Percentiles rank a stretch among this genome's conserved stretches.
phyloP scores from a whole-genome alignment of 2,888 invertebrate genomes.

The Sylvicola cinctus region DNA sequence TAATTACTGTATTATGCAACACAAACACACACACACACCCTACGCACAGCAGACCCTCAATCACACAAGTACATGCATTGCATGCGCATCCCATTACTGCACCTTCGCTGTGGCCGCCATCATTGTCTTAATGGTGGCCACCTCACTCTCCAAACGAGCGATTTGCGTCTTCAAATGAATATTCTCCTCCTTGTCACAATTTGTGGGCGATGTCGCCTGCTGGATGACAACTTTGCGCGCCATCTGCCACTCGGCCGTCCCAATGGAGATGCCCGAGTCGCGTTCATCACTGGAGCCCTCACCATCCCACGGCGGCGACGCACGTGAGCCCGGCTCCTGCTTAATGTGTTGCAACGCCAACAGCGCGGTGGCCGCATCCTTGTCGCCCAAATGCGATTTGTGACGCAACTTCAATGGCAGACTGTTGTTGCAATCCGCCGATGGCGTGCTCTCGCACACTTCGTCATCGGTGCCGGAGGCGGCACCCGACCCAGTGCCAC shows the following conservation, averaged over 20 bases:
- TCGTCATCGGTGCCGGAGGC: conserved; percentile 28
- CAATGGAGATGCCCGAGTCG: conserved; percentile 69
- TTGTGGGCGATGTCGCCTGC: conserved; percentile 7
- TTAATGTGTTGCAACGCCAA: conserved; percentile 71
- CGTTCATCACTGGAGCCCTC: conserved; percentile 81
- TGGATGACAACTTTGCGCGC: conserved; percentile 15
- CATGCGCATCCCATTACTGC: too few relatives aligned
- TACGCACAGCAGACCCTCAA: too few relatives aligned
- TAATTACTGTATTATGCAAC: too few relatives aligned
- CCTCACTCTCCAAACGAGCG: conserved; percentile 74
- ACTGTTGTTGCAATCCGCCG: conserved; percentile 49
- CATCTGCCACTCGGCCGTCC: conserved; percentile 22
- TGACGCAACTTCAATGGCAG: conserved; percentile 79
- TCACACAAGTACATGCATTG: too few relatives aligned
- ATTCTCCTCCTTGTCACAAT: conserved; percentile 33
- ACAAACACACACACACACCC: too few relatives aligned
- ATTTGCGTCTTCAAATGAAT: conserved; percentile 67
- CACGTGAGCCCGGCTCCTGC: conserved; percentile 60
- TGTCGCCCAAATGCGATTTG: conserved; percentile 76
- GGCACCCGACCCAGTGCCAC: conserved; percentile 41
- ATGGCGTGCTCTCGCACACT: conserved; percentile 26
- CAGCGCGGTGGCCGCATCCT: conserved; percentile 61
- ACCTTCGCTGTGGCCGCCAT: conserved; percentile 20
- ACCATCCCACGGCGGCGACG: conserved; percentile 70
- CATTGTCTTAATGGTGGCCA: conserved; percentile 70